These are phyloP conservation scores for Caenorhabditis briggsae DNA, from an alignment of 1,140 invertebrate species.

Conservation along the genomic window DNA sequence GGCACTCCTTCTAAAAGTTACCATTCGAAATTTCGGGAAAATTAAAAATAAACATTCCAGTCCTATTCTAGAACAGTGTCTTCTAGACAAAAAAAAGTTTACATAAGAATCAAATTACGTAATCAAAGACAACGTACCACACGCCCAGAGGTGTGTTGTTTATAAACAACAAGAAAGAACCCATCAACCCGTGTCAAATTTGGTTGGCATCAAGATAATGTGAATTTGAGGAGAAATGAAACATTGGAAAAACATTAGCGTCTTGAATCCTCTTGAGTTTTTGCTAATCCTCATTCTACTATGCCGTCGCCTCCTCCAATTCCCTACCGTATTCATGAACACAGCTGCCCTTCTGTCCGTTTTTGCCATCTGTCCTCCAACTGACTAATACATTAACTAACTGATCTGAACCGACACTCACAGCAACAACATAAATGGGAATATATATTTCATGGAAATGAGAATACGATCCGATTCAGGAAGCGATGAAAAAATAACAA, in stretches of 20 bases:
- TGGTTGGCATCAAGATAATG: slow-evolving; percentile 15
- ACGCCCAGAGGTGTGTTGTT: neutral
- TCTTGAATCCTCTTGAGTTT: slow-evolving; percentile 45
- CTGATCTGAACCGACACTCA: neutral
- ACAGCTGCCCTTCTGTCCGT: slow-evolving; percentile 40
- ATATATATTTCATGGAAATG: neutral
- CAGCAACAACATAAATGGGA: slow-evolving; percentile 3
- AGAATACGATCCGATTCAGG: neutral
- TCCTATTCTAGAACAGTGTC: neutral
- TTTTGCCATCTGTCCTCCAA: slow-evolving; percentile 32
- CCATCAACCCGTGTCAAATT: slow-evolving; percentile 43
- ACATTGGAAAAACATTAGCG: slow-evolving; percentile 34
- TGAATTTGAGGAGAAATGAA: neutral
- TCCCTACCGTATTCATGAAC: slow-evolving; percentile 42
- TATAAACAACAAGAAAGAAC: slow-evolving; percentile 8
- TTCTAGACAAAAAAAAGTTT: neutral
- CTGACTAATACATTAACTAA: slow-evolving; percentile 1
- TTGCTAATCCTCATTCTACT: slow-evolving; percentile 32
- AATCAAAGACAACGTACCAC: slow-evolving; percentile 5
- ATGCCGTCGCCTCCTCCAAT: neutral
- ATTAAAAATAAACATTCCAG: too few relatives aligned
- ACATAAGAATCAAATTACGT: slow-evolving; percentile 3
- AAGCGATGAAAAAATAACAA: slow-evolving; percentile 24
- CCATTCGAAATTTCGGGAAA: too few relatives aligned
- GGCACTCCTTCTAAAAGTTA: too few relatives aligned